Conservation (phyloP, 2,888 invertebrate species). For the Lithophane ornitopus region DNA sequence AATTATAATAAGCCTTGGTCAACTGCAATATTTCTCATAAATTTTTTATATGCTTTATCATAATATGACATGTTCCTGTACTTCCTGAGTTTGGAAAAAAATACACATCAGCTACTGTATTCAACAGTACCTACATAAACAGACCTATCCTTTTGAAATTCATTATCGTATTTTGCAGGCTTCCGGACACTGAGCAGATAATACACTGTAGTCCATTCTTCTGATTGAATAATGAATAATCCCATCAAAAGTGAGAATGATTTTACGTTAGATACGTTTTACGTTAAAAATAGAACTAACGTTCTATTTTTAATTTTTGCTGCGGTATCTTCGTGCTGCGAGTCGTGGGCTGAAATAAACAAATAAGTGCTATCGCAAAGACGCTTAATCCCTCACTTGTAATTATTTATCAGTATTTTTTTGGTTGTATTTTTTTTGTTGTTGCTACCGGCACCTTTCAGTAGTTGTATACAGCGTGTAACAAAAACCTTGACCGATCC, state of each 20-base stretch:
- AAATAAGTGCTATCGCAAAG: not conserved
- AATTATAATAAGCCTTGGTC: too few relatives aligned
- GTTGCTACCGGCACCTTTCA: too few relatives aligned
- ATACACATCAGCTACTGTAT: not conserved
- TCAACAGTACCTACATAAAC: not conserved
- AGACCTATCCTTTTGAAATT: not conserved
- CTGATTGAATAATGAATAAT: conserved; percentile 6
- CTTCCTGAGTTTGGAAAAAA: not conserved
- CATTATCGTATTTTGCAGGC: conserved; percentile 26
- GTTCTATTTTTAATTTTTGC: not conserved
- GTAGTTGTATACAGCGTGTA: too few relatives aligned
- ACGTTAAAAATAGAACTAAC: too few relatives aligned
- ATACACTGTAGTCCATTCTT: not conserved
- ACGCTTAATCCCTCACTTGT: not conserved
- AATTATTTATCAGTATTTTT: not conserved
- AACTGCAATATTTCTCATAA: too few relatives aligned
- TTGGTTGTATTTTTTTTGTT: too few relatives aligned
- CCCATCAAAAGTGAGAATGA: not conserved
- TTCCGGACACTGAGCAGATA: conserved; percentile 19
- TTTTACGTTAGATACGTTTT: not conserved
- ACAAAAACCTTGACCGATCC: too few relatives aligned
- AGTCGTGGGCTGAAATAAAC: not conserved
- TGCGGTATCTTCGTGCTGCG: not conserved
- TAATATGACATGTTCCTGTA: not conserved
- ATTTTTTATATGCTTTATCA: not conserved